Conservation (phyloP, 2,797 vertebrate genomes). For the Hippocampus kuda region DNA sequence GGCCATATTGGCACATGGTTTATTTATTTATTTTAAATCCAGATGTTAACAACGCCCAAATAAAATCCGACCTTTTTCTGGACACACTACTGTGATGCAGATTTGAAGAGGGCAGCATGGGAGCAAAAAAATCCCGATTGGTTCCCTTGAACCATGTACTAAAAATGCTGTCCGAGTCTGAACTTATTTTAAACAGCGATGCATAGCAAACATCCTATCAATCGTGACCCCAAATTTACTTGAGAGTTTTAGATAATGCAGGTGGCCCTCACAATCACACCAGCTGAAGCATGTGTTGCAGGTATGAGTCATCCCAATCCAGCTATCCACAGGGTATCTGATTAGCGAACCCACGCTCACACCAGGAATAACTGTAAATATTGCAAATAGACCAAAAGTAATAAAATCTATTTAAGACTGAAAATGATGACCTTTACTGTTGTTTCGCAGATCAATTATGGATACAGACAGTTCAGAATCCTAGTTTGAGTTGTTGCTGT, state of each 20-base stretch:
- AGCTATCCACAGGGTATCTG: constrained; percentile 73
- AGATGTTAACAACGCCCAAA: background rate
- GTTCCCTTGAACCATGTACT: background rate
- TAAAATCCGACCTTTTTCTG: background rate
- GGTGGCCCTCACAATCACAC: constrained; percentile 62
- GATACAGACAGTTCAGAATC: constrained; percentile 31
- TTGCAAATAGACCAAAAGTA: constrained; percentile 67
- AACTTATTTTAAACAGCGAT: background rate
- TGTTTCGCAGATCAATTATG: constrained; percentile 49
- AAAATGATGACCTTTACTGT: constrained; percentile 43
- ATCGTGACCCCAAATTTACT: constrained; percentile 37
- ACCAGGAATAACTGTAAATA: constrained; percentile 72
- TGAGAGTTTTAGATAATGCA: constrained; percentile 56
- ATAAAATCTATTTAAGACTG: constrained; percentile 56
- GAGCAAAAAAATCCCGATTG: background rate
- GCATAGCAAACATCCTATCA: background rate
- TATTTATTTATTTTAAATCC: background rate
- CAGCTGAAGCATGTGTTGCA: constrained; percentile 70
- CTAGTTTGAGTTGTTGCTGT: constrained; percentile 48
- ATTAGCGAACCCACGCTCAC: constrained; percentile 71
- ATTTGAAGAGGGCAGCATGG: background rate
- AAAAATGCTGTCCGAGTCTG: background rate
- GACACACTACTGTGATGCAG: background rate
- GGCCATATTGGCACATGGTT: background rate
- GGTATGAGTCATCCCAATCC: constrained; percentile 75